Percentiles rank a stretch among this genome's conserved stretches.
phyloP scores from a whole-genome alignment of 92 coral and sea anemone genomes.

The Scolanthus callimorphus region DNA sequence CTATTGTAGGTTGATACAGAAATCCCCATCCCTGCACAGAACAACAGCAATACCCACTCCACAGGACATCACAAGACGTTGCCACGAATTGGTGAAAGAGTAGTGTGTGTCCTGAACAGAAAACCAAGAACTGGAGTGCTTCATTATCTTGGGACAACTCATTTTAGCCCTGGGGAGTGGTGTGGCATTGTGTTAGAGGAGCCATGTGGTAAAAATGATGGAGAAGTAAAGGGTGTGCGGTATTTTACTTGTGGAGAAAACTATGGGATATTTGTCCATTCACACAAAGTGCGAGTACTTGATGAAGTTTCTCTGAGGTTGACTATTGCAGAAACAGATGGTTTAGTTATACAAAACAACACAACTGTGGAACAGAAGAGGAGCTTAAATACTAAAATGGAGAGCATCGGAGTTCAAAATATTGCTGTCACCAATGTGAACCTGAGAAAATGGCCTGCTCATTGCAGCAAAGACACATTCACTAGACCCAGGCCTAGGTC shows the following conservation, averaged over 20 bases:
- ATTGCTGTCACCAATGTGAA: background rate
- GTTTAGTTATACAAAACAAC: conserved; percentile 1
- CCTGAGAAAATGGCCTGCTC: background rate
- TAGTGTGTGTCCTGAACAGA: conserved; percentile 80
- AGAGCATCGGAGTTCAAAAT: background rate
- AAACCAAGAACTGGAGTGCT: conserved; percentile 66
- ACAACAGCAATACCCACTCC: conserved; percentile 7
- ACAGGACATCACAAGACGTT: conserved; percentile 18
- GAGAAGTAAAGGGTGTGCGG: conserved; percentile 83
- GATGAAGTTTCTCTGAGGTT: conserved; percentile 14
- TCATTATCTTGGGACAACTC: conserved; percentile 76
- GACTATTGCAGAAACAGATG: conserved; percentile 1
- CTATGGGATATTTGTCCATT: conserved; percentile 94
- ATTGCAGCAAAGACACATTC: background rate
- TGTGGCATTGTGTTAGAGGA: conserved; percentile 84
- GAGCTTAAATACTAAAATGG: background rate
- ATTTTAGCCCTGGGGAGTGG: conserved; percentile 93
- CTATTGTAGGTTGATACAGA: conserved; percentile 24
- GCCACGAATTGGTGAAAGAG: conserved; percentile 66
- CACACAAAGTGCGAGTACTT: conserved; percentile 72
- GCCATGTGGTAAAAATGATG: conserved; percentile 95
- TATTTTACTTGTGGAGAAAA: conserved; percentile 77
- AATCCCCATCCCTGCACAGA: background rate
- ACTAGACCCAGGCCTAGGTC: conserved; percentile 25
- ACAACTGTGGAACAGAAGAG: background rate